phyloP scores from a whole-genome alignment of 2,113 vertebrate species.

The Dromaius novaehollandiae region DNA sequence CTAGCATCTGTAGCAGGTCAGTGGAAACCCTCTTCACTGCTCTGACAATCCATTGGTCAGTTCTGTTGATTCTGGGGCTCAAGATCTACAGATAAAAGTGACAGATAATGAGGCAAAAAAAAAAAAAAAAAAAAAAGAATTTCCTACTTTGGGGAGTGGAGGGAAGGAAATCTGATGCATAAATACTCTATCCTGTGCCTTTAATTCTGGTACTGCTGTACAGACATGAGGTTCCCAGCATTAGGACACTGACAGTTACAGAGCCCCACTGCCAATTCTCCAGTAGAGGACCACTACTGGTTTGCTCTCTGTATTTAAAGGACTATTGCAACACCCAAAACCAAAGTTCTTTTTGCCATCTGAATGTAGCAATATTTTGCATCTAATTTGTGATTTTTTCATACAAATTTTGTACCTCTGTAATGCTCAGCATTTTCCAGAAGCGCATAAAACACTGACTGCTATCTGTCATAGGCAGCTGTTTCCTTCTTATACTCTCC shows the following conservation, averaged over 20 bases:
- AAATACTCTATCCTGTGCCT: accelerated
- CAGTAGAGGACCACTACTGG: background rate
- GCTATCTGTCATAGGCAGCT: conserved; percentile 25
- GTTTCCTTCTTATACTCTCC: conserved; percentile 9
- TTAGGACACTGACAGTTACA: background rate
- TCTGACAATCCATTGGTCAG: background rate
- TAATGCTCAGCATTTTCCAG: background rate
- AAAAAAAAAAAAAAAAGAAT: background rate
- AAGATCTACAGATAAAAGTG: background rate
- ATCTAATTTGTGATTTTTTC: accelerated
- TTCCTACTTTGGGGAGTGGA: accelerated
- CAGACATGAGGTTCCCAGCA: background rate
- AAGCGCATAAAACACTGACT: background rate
- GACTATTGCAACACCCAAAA: background rate
- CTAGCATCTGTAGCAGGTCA: background rate
- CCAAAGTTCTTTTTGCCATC: background rate
- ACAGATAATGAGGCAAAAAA: background rate
- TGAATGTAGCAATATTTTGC: background rate
- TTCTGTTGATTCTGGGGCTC: background rate
- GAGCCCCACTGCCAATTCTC: background rate
- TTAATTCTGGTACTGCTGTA: background rate
- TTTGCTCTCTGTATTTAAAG: background rate
- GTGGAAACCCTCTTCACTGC: background rate
- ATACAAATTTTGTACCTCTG: background rate
- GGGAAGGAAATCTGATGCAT: background rate